These are phyloP conservation scores for Fragum fragum DNA, from an alignment of 2,888 invertebrate species.

Conservation along the genomic window DNA sequence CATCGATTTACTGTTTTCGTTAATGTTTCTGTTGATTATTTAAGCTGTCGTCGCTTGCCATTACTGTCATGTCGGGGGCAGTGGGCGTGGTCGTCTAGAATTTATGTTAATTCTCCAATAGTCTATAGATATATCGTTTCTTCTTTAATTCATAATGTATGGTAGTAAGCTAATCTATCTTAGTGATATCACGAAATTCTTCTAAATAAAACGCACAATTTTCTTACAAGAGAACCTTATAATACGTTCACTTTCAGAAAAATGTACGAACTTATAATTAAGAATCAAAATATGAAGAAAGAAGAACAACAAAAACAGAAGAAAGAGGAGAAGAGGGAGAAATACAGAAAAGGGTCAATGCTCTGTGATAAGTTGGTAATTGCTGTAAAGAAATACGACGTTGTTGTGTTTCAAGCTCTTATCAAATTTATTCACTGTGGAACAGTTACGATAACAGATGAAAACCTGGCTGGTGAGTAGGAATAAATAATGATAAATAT, in stretches of 20 bases:
- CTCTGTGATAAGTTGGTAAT: background rate
- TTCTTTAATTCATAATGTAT: too few species aligned
- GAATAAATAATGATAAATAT: background rate
- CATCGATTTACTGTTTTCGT: too few species aligned
- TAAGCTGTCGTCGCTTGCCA: too few species aligned
- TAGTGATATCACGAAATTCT: too few species aligned
- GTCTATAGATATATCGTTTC: too few species aligned
- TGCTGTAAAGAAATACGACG: slow-evolving; percentile 6
- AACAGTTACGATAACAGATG: background rate
- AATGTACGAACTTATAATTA: slow-evolving; percentile 4
- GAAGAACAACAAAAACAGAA: background rate
- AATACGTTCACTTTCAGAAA: background rate
- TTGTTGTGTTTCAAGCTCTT: background rate
- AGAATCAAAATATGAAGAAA: background rate
- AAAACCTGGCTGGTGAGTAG: background rate
- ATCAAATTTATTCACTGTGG: slow-evolving; percentile 17
- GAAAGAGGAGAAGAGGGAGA: background rate
- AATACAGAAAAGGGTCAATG: background rate
- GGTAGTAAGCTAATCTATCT: too few species aligned
- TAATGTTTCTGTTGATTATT: too few species aligned
- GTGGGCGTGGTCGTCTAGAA: too few species aligned
- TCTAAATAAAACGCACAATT: too few species aligned
- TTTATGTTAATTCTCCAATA: too few species aligned
- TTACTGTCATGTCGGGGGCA: too few species aligned
- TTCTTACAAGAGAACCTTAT: too few species aligned